Percentiles rank a stretch among this genome's conserved stretches.
These are phyloP conservation scores for Tor tambroides DNA, from an alignment of 2,113 vertebrate genomes.

Conservation along the genomic window DNA sequence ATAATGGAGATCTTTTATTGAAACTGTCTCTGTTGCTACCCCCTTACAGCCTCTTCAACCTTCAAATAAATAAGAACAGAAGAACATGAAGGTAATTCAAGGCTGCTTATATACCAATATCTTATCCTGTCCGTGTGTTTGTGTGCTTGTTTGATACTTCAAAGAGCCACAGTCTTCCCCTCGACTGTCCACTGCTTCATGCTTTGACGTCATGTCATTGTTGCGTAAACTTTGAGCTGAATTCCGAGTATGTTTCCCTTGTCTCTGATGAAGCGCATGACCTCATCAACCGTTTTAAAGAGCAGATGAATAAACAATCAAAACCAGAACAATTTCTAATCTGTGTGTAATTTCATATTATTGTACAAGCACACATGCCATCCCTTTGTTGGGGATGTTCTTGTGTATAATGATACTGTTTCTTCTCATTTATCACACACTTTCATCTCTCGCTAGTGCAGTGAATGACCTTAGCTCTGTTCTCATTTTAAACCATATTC, in stretches of 20 bases:
- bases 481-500: conserved; percentile 19
- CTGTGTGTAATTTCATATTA: background rate
- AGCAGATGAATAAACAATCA: background rate
- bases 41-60: conserved; percentile 53
- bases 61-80: conserved; percentile 69
- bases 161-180: background rate
- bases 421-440: conserved; percentile 23
- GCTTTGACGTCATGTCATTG: conserved; percentile 70
- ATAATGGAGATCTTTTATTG: conserved; percentile 77
- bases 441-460: conserved; percentile 3
- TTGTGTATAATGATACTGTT: conserved; percentile 43
- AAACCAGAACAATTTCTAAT: conserved; percentile 7
- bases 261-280: background rate
- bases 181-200: conserved; percentile 10
- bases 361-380: too few relatives aligned
- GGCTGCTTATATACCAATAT: conserved; percentile 15
- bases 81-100: conserved; percentile 49
- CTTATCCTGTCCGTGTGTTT: conserved; percentile 31
- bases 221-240: conserved; percentile 71
- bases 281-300: background rate
- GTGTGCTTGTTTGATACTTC: conserved; percentile 18
- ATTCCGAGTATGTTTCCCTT: conserved; percentile 45
- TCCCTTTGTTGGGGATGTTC: conserved; percentile 5
- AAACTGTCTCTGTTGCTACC: conserved; percentile 65
- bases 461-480: conserved; percentile 31